Evolutionary conservation across 2,113 vertebrate genomes (phyloP), one percentile per base, ranked within the genome.

Genomic region (Mobula birostris): DNA sequence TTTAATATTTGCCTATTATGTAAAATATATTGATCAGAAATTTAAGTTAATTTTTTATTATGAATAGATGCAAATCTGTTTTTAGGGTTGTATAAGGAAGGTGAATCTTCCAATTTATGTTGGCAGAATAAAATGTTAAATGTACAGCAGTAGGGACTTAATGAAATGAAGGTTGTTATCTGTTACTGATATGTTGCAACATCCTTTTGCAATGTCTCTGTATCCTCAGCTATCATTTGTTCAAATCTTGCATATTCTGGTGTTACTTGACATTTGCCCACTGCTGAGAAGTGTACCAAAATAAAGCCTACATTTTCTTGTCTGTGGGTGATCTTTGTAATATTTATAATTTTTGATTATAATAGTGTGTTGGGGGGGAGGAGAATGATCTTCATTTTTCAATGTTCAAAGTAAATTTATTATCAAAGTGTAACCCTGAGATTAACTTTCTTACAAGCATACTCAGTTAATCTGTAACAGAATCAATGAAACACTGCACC

Each of bases 271-370:
- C 95, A 95, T 96, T 96, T 96, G 95, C 95, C 96, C 95, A 94
- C 95, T 95, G 96, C 96, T 96, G 96, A 95, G 96, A 96, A 95
- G 94, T 95, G 94, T 77, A 85, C 96, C 96, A 95, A 95, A 96
- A 96, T 95, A 95, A 96, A 95, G 95, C 94, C 94, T 94, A 96
- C 95, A 94, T 95, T 95, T 96, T 96, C 95, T 95, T 94, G 96
- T 96, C 95, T 77, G 94, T 94, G 8, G n/a, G 2, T 74, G 72
- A 24, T 24, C n/a, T 15, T 93, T 93, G 91, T 93, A 36, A 29
- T 93, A 56, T 74, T 93, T 76, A 56, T 27, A 74, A 74, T 14
- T 48, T 74, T 48, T 32, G 32, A 40, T 48, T 92, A 15, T 27
- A 48, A 72, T 40, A 36, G 48, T 48, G 48, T 48, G 36, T 36